Evolutionary conservation across 2,797 vertebrate genomes (phyloP).

Genomic region (Scarus forsteni): DNA sequence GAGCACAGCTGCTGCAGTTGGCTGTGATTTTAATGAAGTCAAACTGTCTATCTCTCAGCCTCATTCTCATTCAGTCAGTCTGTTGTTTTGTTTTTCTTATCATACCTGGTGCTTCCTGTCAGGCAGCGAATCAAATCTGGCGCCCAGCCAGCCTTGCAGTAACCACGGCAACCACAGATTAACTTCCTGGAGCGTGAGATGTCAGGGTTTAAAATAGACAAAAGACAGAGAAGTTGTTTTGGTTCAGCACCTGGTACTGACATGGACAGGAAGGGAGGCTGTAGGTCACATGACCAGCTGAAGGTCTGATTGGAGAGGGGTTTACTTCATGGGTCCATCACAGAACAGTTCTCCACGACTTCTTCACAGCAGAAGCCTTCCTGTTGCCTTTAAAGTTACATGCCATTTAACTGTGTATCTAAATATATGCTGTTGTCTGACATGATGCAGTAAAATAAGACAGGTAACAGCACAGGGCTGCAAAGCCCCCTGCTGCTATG

Average conservation of each 20-base stretch:
- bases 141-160: constrained; percentile 47
- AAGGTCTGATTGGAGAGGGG: too few relatives aligned
- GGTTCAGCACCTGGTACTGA: constrained; percentile 12
- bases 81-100: not conserved
- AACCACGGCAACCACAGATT: constrained; percentile 56
- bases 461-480: too few relatives aligned
- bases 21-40: too few relatives aligned
- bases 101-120: constrained; percentile 41
- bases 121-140: constrained; percentile 54
- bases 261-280: constrained; percentile 2
- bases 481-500: too few relatives aligned
- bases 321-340: not conserved
- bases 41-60: not conserved
- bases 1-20: too few relatives aligned
- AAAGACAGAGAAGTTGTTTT: constrained; percentile 2
- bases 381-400: too few relatives aligned
- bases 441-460: too few relatives aligned
- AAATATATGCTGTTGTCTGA: too few relatives aligned
- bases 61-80: not conserved
- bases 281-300: constrained; percentile 12
- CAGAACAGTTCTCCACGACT: too few relatives aligned
- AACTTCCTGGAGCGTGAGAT: constrained; percentile 63
- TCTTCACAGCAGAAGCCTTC: too few relatives aligned
- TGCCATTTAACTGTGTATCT: too few relatives aligned
- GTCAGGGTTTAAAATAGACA: constrained; percentile 67